These are phyloP conservation scores for Drosophila maculinotata DNA, from an alignment of 2,888 invertebrate genomes.

Conservation along the genomic window DNA sequence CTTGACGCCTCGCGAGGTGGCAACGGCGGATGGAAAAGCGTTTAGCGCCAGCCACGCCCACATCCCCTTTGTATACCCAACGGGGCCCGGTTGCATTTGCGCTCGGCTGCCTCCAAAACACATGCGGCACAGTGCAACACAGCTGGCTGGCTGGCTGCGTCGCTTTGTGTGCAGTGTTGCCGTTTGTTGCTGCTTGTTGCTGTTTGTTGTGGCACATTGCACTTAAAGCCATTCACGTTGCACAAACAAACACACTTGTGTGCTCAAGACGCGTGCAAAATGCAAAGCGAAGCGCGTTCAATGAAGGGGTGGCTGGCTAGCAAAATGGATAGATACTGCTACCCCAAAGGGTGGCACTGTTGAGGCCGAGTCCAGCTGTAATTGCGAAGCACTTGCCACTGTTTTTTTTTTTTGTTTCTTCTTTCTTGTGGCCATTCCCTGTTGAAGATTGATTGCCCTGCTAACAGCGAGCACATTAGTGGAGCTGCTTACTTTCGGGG, in stretches of 20 bases:
- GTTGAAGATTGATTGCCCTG: slow-evolving; percentile 62
- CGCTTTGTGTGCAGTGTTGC: slow-evolving; percentile 40
- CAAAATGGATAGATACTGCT: neutral
- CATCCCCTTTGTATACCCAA: slow-evolving; percentile 1
- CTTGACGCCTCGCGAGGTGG: slow-evolving; percentile 57
- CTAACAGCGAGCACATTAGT: slow-evolving; percentile 27
- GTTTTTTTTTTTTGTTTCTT: neutral
- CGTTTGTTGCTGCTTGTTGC: slow-evolving; percentile 46
- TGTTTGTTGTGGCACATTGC: slow-evolving; percentile 61
- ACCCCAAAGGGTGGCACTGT: slow-evolving; percentile 1
- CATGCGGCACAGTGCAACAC: slow-evolving; percentile 34
- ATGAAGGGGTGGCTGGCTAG: slow-evolving; percentile 8
- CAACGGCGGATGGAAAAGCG: slow-evolving; percentile 63
- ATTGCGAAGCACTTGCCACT: slow-evolving; percentile 24
- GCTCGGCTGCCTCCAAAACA: slow-evolving; percentile 57
- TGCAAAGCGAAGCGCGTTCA: slow-evolving; percentile 38
- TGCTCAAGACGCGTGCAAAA: slow-evolving; percentile 59
- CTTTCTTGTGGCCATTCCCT: slow-evolving; percentile 43
- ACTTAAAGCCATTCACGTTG: slow-evolving; percentile 76
- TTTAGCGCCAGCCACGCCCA: slow-evolving; percentile 57
- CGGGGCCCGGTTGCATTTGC: slow-evolving; percentile 39
- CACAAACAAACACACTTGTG: slow-evolving; percentile 68
- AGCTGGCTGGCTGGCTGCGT: slow-evolving; percentile 9
- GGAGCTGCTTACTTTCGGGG: slow-evolving; percentile 13
- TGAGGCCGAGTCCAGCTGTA: slow-evolving; percentile 20